Evolutionary conservation across 2,888 invertebrate species (phyloP).

Genomic region (Nebria salina): DNA sequence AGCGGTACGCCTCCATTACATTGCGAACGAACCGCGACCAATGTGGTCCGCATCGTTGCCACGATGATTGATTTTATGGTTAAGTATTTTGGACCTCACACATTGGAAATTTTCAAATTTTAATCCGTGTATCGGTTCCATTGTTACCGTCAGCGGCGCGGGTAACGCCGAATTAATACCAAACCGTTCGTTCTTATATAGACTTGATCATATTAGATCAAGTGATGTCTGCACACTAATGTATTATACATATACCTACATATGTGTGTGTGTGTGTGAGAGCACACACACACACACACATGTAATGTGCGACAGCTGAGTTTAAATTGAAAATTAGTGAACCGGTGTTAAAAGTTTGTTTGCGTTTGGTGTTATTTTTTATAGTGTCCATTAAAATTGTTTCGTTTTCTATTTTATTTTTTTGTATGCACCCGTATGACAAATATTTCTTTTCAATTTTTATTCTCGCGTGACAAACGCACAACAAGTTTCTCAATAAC

Average conservation of each 20-base stretch:
- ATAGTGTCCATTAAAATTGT: slow-evolving; percentile 38
- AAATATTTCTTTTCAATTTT: slow-evolving; percentile 11
- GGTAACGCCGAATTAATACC: not conserved
- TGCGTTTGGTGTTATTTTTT: slow-evolving; percentile 24
- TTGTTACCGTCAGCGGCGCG: slow-evolving; percentile 29
- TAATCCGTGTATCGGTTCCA: slow-evolving; percentile 36
- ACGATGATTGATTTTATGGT: slow-evolving; percentile 31
- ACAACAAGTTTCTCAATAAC: too few species aligned
- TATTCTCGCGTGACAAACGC: too few species aligned
- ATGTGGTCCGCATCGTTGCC: slow-evolving; percentile 20
- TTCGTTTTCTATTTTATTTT: not conserved
- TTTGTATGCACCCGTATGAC: slow-evolving; percentile 2
- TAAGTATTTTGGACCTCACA: slow-evolving; percentile 47
- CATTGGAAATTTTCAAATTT: slow-evolving; percentile 45
- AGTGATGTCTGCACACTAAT: too few species aligned
- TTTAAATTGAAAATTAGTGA: slow-evolving; percentile 36
- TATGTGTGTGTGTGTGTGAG: not conserved
- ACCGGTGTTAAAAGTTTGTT: slow-evolving; percentile 34
- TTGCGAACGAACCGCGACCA: slow-evolving; percentile 11
- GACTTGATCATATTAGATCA: too few species aligned
- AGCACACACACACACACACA: not conserved
- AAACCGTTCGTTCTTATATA: too few species aligned
- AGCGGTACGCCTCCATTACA: slow-evolving; percentile 8
- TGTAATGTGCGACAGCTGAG: slow-evolving; percentile 23
- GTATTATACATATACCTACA: too few species aligned